Evolutionary conservation across 2,113 vertebrate genomes (phyloP), one percentile per base, ranked within the genome.

Genomic region (Aythya baeri): DNA sequence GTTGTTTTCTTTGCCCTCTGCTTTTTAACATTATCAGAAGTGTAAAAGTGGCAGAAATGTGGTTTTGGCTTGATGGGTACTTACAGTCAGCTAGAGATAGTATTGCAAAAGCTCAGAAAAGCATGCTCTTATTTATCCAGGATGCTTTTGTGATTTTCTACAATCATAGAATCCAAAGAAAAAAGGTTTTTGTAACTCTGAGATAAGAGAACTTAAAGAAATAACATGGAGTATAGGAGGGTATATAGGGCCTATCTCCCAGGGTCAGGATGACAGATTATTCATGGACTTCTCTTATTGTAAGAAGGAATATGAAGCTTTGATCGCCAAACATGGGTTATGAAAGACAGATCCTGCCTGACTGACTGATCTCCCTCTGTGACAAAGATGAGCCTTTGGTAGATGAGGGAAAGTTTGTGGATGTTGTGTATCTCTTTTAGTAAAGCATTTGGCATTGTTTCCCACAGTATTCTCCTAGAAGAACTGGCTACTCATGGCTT

Each of bases 91-190:
- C 55, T 61, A 81, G 72, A 55, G 61, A 29, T 34, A 29, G 29
- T 90, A 97, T 26, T 73, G 32, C 66, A 98, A 91, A 96, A 98
- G 75, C 62, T 92, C 50, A 80, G 92, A 93, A 93, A 97, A 87
- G 49, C 62, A 88, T 88, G 41, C 17, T 68, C 59, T 91, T 73
- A 94, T 36, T 71, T 95, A 41, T 88, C 46, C 57, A 72, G 46
- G 41, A 23, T 71, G 10, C 17, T 94, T 66, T 29, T 29, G 31
- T 52, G 59, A 52, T 38, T 62, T 86, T 85, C 20, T 73, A 67
- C 79, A 87, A 16, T 34, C 32, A 82, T 41, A 86, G 34, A 97
- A 97, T 44, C 94, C 92, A 89, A 94, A 71, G 23, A 97, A 94
- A 94, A 86, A 43, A 17, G 65, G 86, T 94, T 97, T 95, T 65